A percentile compares a stretch with the other conserved stretches of the same genome.
Evolutionary conservation across 2,113 vertebrate genomes (phyloP).

Genomic region (Muntiacus reevesi): DNA sequence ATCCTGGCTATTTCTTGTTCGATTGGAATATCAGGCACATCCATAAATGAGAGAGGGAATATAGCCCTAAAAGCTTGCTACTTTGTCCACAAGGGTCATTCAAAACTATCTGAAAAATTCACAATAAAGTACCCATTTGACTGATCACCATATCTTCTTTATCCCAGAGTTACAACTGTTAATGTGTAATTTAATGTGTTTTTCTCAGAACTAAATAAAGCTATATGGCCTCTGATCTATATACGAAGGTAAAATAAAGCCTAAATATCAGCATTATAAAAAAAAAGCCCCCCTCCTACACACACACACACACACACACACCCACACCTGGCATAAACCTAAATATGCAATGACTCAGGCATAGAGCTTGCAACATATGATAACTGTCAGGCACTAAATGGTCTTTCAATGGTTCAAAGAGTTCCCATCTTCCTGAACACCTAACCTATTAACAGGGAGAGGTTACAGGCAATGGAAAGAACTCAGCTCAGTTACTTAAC

Average conservation of each 20-base stretch:
- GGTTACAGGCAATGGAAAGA: not conserved
- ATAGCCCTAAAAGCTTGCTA: not conserved
- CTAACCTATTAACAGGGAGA: not conserved
- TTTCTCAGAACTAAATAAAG: slow-evolving; percentile 34
- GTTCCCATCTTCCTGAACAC: not conserved
- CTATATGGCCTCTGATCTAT: not conserved
- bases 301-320: not conserved
- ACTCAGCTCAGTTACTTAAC: slow-evolving; percentile 31
- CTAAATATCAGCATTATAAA: not conserved
- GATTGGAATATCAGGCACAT: not conserved
- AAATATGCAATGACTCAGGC: not conserved
- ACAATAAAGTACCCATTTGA: not conserved
- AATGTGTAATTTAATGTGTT: not conserved
- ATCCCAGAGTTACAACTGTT: not conserved
- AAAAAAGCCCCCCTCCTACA: not conserved
- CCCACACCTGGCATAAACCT: not conserved
- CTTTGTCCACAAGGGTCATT: not conserved
- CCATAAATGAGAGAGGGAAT: not conserved
- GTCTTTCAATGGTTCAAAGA: not conserved
- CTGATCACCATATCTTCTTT: not conserved
- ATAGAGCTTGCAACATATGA: not conserved
- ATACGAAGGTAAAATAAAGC: not conserved
- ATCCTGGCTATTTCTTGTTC: not conserved
- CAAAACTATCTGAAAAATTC: not conserved
- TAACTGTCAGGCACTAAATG: not conserved